phyloP scores from a whole-genome alignment of 2,113 vertebrate genomes.

The Pterocles burchelli region DNA sequence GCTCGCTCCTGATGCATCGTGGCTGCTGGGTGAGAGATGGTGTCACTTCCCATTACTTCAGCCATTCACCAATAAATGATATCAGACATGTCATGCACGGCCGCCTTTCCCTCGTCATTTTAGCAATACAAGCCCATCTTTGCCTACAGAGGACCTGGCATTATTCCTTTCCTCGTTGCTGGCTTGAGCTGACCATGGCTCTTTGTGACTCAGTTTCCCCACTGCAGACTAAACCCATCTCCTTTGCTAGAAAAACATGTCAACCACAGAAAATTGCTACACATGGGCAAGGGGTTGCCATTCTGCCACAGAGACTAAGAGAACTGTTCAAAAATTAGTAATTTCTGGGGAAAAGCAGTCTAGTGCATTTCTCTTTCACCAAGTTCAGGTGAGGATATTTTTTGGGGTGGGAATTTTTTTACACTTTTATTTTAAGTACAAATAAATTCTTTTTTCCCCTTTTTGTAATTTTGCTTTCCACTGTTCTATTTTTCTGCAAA shows the following conservation, averaged over 20 bases:
- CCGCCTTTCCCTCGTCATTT: neutral
- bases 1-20: accelerated
- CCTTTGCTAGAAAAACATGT: neutral
- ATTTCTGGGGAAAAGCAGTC: neutral
- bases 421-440: neutral
- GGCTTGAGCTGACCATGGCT: neutral
- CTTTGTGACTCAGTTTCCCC: neutral
- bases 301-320: neutral
- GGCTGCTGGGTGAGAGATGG: neutral
- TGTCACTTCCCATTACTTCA: neutral
- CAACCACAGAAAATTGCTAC: neutral
- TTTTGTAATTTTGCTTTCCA: neutral
- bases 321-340: neutral
- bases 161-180: neutral
- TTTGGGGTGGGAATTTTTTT: neutral
- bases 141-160: accelerated
- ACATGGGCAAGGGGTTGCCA: neutral
- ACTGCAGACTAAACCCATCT: neutral
- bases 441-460: neutral
- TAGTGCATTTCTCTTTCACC: neutral
- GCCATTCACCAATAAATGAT: neutral
- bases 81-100: accelerated
- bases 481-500: neutral
- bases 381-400: neutral
- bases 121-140: neutral